Evolutionary conservation across 2,888 invertebrate genomes (phyloP).

Genomic region (Orthosia cruda): DNA sequence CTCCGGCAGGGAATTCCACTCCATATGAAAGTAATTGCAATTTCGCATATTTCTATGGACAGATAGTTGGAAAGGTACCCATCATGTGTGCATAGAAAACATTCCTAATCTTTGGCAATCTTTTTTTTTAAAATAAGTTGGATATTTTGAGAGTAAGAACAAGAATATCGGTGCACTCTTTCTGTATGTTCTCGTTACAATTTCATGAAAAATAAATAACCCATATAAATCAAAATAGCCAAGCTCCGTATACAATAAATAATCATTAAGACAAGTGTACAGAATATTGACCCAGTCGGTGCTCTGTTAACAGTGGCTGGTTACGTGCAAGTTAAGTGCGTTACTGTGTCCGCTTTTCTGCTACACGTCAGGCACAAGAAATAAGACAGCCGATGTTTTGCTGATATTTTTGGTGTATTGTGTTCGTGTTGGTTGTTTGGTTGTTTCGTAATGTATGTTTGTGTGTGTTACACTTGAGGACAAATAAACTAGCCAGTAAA

Average conservation of each 20-base stretch:
- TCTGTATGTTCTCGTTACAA: no score
- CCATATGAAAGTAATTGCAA: no score
- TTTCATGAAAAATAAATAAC: conserved; percentile 1
- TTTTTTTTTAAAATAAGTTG: no score
- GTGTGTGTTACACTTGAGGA: conserved; percentile 20
- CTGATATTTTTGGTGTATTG: conserved; percentile 46
- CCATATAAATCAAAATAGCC: conserved; percentile 39
- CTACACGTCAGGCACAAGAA: conserved; percentile 45
- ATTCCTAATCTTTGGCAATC: no score
- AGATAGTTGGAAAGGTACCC: no score
- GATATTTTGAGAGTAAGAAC: no score
- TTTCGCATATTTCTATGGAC: no score
- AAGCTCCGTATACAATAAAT: conserved; percentile 56
- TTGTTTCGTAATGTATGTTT: conserved; percentile 15
- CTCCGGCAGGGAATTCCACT: no score
- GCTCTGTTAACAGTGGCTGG: conserved; percentile 56
- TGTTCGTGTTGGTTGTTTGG: conserved; percentile 19
- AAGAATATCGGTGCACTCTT: no score
- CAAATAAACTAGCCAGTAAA: neutral
- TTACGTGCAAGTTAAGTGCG: conserved; percentile 66
- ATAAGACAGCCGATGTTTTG: conserved; percentile 48
- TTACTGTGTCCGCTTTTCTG: conserved; percentile 60
- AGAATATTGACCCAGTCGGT: conserved; percentile 47
- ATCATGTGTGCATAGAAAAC: no score
- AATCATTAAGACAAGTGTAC: conserved; percentile 59